Evolutionary conservation across 2,888 invertebrate genomes (phyloP).

Genomic region (Oxytorus armatus): DNA sequence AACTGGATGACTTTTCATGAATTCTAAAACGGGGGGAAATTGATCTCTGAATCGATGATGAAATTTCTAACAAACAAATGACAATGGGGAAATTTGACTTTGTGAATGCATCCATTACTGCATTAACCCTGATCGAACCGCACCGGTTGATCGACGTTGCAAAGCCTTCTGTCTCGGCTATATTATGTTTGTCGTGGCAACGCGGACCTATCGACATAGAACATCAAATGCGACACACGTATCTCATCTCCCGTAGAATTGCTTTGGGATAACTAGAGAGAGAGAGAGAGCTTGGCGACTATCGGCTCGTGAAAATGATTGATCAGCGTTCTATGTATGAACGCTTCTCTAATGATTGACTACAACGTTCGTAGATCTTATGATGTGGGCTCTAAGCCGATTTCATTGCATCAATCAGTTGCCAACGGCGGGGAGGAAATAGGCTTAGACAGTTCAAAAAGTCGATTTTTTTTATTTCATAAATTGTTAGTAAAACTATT

Average conservation of each 20-base stretch:
- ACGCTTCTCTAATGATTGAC: constrained; percentile 28
- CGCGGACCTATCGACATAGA: neutral
- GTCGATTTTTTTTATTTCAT: too few species aligned
- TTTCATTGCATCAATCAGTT: too few species aligned
- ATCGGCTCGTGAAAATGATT: constrained; percentile 13
- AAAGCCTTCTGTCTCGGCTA: neutral
- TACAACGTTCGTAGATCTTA: neutral
- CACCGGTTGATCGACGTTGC: neutral
- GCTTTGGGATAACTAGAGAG: constrained; percentile 23
- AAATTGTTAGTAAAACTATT: too few species aligned
- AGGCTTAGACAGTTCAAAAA: too few species aligned
- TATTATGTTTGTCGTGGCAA: neutral
- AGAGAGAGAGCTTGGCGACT: neutral
- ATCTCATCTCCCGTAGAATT: constrained; percentile 3
- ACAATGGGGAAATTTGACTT: neutral
- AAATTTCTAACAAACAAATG: neutral
- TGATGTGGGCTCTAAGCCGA: neutral
- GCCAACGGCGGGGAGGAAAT: too few species aligned
- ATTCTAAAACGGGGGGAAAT: neutral
- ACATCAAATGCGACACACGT: constrained; percentile 18
- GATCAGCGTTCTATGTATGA: neutral
- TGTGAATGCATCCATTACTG: neutral
- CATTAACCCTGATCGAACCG: neutral
- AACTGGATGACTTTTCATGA: too few species aligned
- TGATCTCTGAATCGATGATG: neutral